A percentile compares a stretch with the other conserved stretches of the same genome.
These are phyloP conservation scores for Atlantisia rogersi DNA, from an alignment of 2,113 vertebrate genomes.

Conservation along the genomic window DNA sequence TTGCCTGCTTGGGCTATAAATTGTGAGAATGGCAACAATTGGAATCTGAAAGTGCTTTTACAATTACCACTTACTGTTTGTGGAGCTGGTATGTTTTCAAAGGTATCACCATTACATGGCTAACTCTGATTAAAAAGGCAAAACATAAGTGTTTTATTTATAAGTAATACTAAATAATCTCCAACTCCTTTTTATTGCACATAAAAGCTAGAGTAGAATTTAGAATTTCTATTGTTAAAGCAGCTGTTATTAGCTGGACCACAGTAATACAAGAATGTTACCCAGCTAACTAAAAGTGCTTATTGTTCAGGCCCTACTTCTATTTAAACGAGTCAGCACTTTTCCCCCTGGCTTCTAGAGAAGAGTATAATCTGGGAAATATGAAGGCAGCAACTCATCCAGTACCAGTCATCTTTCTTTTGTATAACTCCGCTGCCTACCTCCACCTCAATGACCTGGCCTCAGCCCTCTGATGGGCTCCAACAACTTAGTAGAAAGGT, in stretches of 20 bases:
- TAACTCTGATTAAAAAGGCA: background rate
- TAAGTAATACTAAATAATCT: background rate
- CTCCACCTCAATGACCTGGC: background rate
- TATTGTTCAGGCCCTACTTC: background rate
- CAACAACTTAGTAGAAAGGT: background rate
- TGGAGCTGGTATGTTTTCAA: background rate
- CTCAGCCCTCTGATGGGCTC: background rate
- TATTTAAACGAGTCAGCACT: background rate
- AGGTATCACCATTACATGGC: background rate
- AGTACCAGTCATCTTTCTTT: background rate
- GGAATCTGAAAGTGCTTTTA: conserved; percentile 17
- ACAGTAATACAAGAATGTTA: background rate
- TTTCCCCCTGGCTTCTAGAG: background rate
- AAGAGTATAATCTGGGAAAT: background rate
- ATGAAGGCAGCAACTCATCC: fast-evolving
- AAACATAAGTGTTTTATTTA: background rate
- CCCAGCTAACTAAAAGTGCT: background rate
- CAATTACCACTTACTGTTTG: background rate
- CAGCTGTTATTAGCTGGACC: background rate
- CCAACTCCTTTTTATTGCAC: background rate
- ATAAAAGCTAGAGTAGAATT: background rate
- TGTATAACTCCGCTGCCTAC: background rate
- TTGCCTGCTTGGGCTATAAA: background rate
- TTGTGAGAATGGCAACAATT: background rate
- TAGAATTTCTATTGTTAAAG: background rate